Evolutionary conservation across 1,140 invertebrate genomes (phyloP), one percentile per base, ranked within the genome.

Genomic region (Littorina saxatilis): DNA sequence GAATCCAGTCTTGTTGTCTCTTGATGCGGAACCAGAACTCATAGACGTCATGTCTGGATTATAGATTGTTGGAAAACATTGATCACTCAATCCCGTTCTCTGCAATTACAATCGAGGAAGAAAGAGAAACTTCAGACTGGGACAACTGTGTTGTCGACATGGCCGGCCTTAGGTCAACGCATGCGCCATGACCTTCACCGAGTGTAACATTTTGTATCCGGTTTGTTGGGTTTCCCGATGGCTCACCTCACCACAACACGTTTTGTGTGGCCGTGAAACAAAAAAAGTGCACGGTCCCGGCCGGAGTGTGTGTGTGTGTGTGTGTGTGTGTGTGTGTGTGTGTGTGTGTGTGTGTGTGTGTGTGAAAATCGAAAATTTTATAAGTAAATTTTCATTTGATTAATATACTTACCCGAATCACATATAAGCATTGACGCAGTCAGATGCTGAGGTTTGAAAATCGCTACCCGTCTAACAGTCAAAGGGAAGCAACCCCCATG

Each of bases 1-100:
- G 68, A 88, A 88, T 58, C 86, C 84, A 70, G 84, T 55, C 78
- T 86, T 86, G 39, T 47, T 82, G 55, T 83, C 79, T 68, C 88
- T 82, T 5, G 50, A 23, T 32, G 83, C 68, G 23, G 83, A 79
- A 29, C 78, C 52, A 39, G 83, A 82, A 63, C 83, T 80, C 50
- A 81, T 58, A 35, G 79, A 83, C 37, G 82, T 74, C 82, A 83
- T 83, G 23, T 29, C 35, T 40, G 23, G 17, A 5, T 63, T 43
- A 40, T 78, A 13, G 3, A 37, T 47, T 7, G 40, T 66, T 66
- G 23, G 7, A 35, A 20, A 17, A 43, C 37, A 27, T 77, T 68
- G 9, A 70, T 23, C 39, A 39, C 39, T 23, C 15, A 9, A 29
- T 17, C 66, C 35, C 27, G 35, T 39, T 47, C 35, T 40, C 20